Conservation (phyloP, 2,888 invertebrate genomes). For the Julus scanicus region DNA sequence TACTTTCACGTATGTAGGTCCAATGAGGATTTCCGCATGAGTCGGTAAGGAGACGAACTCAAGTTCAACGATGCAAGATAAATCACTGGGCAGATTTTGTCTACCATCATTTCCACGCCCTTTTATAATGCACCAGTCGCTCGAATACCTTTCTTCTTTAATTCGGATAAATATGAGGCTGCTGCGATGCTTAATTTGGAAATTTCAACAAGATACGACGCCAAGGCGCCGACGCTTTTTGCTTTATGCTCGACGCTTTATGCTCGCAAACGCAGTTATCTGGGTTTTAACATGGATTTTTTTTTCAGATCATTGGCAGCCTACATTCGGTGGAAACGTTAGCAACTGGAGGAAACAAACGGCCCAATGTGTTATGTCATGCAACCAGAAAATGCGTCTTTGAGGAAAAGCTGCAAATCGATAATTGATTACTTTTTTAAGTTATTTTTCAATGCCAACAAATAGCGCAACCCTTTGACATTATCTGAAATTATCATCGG, state of each 20-base stretch:
- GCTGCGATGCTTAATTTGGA: neutral
- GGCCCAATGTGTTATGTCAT: too few species aligned
- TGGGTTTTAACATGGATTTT: neutral
- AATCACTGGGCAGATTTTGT: neutral
- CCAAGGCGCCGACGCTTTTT: neutral
- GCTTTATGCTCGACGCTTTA: too few species aligned
- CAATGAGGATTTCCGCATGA: neutral
- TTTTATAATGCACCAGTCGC: neutral
- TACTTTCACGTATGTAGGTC: neutral
- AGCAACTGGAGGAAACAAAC: neutral
- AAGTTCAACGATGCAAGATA: neutral
- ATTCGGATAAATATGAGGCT: neutral
- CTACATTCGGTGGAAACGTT: neutral
- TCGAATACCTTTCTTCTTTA: neutral
- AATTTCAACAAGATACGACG: neutral
- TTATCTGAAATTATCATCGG: neutral
- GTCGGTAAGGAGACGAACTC: neutral
- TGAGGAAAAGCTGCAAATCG: neutral
- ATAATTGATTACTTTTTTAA: neutral
- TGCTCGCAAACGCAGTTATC: neutral
- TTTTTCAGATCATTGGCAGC: neutral
- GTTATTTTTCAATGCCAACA: neutral
- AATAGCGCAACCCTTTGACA: neutral
- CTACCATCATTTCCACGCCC: neutral
- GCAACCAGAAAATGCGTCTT: neutral